Percentiles rank a stretch among this genome's conserved stretches.
These are phyloP conservation scores for Cheirogaleus medius DNA, from an alignment of 2,113 vertebrate species.

Conservation along the genomic window DNA sequence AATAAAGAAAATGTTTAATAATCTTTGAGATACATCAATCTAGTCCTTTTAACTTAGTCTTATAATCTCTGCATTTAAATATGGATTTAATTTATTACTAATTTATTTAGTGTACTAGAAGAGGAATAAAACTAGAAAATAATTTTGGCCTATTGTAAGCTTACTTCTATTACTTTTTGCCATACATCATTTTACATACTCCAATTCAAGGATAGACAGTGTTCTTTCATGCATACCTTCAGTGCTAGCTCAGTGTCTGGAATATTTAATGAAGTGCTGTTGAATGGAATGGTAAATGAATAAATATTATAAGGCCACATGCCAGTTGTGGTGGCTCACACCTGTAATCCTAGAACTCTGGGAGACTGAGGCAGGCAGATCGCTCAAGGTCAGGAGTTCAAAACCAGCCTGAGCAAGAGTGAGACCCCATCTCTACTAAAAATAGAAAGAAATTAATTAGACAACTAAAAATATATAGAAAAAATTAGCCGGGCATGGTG, in stretches of 20 bases:
- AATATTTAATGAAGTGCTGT: neutral
- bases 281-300: neutral
- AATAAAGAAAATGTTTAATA: neutral
- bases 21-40: neutral
- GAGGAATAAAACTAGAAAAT: neutral
- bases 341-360: too few species aligned
- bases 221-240: neutral
- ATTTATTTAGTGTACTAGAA: neutral
- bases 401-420: too few species aligned
- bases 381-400: too few species aligned
- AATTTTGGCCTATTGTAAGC: neutral
- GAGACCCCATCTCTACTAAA: too few species aligned
- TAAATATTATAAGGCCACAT: neutral
- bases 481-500: too few species aligned
- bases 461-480: too few species aligned
- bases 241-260: neutral
- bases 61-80: neutral
- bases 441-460: too few species aligned
- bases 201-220: neutral
- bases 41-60: neutral
- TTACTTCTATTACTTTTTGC: neutral
- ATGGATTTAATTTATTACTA: neutral
- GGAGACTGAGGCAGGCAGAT: too few species aligned
- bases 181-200: neutral
- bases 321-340: too few species aligned